Evolutionary conservation across 2,113 vertebrate species (phyloP).

Genomic region (Psittacula cyanocephala): DNA sequence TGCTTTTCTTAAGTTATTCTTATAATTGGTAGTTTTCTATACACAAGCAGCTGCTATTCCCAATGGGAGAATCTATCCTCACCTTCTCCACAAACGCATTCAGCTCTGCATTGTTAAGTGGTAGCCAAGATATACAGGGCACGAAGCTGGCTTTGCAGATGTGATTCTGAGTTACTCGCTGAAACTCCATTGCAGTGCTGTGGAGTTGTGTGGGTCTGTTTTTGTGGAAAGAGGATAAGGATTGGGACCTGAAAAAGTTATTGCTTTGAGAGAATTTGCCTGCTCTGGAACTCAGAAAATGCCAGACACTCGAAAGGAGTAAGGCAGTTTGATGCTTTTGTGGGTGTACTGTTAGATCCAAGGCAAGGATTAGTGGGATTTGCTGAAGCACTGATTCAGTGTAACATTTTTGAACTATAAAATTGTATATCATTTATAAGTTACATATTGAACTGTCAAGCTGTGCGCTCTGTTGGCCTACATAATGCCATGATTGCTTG

Average conservation of each 20-base stretch:
- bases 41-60: neutral
- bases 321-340: neutral
- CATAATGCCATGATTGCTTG: neutral
- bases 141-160: neutral
- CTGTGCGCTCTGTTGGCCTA: neutral
- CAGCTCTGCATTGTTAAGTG: neutral
- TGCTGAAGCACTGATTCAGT: neutral
- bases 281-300: neutral
- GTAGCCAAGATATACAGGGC: neutral
- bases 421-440: conserved; percentile 10
- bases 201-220: neutral
- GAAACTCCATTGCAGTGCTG: neutral
- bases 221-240: neutral
- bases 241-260: neutral
- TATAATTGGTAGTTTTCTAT: neutral
- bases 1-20: neutral
- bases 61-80: neutral
- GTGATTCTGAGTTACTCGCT: neutral
- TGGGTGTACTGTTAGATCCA: neutral
- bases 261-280: neutral
- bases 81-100: neutral
- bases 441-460: neutral
- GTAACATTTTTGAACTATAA: neutral
- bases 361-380: neutral
- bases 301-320: neutral